Evolutionary conservation across 2,888 invertebrate genomes (phyloP), one percentile per base, ranked within the genome.

Genomic region (Drosophila phalerata): DNA sequence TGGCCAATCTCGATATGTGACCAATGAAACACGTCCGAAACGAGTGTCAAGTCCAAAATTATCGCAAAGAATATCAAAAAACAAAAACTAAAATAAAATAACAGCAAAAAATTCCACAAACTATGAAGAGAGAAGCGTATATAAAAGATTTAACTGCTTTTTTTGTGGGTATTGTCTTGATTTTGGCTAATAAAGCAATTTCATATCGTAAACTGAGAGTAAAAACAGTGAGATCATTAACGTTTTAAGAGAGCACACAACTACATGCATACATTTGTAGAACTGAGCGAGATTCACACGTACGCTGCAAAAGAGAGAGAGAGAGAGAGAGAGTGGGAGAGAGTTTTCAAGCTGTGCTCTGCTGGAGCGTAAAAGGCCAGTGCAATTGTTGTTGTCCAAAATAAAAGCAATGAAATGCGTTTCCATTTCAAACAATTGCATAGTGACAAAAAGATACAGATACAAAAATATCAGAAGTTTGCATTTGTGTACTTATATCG

Each of bases 161-260:
- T 66, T 52, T 52, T 69, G 56, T 19, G 40, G 37, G 43, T 74
- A 51, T 71, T 42, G 55, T 60, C 52, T 67, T 42, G n/a, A n/a
- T 83, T 86, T 78, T 78, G 85, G 87, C 77, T 73, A 81, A 87
- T 83, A 87, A 84, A 83, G 85, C 85, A 80, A 85, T 85, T 84
- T 85, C 67, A 88, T 88, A 88, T 85, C 85, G 84, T 84, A 82
- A 88, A 70, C 53, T 69, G 70, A 76, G 79, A 69, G 58, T 65
- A 47, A 57, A 51, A 49, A 38, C 55, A 67, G 75, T 77, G 83
- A 83, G 86, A 88, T 83, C 83, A 83, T 82, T 68, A 62, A 79
- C 45, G 45, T 34, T 56, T 56, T 45, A 58, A 63, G 70, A 69
- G 56, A 58, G 61, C 53, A 45, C 66, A 56, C 56, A 56, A 25